Evolutionary conservation across 1,140 invertebrate species (phyloP).

Genomic region (Colletes latitarsis): DNA sequence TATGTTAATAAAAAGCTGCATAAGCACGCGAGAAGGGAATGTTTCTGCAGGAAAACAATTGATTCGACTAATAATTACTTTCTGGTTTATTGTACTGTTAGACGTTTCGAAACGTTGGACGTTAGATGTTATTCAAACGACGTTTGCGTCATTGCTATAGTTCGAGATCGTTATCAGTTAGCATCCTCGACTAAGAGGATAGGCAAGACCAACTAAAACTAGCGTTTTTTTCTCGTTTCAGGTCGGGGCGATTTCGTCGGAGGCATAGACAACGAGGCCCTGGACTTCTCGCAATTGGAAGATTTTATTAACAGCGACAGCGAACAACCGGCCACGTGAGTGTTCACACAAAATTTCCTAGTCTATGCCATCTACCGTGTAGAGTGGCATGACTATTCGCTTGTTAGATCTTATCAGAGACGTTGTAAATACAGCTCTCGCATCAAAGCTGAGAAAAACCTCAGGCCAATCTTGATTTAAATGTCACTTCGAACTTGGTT

Average conservation of each 20-base stretch:
- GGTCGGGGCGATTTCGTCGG: slow-evolving; percentile 87
- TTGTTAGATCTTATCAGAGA: not conserved
- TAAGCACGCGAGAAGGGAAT: not conserved
- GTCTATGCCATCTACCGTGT: not conserved
- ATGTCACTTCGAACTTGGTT: too few species aligned
- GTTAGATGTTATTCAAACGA: too few species aligned
- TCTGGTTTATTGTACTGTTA: too few species aligned
- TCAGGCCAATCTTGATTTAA: too few species aligned
- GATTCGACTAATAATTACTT: not conserved
- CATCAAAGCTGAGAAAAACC: too few species aligned
- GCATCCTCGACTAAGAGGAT: not conserved
- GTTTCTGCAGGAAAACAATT: not conserved
- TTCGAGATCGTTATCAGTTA: not conserved
- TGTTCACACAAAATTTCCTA: slow-evolving; percentile 3
- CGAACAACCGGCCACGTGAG: slow-evolving; percentile 79
- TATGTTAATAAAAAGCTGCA: not conserved
- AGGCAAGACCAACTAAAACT: not conserved
- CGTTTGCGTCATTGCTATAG: not conserved
- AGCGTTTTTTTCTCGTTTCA: slow-evolving; percentile 53
- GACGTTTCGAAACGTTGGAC: too few species aligned
- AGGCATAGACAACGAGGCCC: slow-evolving; percentile 90
- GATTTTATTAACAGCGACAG: slow-evolving; percentile 89
- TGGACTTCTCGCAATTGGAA: slow-evolving; percentile 90
- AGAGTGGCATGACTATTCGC: not conserved
- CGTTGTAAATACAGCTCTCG: not conserved